Evolutionary conservation across 2,797 vertebrate genomes (phyloP).

Genomic region (Tolypeutes matacus): DNA sequence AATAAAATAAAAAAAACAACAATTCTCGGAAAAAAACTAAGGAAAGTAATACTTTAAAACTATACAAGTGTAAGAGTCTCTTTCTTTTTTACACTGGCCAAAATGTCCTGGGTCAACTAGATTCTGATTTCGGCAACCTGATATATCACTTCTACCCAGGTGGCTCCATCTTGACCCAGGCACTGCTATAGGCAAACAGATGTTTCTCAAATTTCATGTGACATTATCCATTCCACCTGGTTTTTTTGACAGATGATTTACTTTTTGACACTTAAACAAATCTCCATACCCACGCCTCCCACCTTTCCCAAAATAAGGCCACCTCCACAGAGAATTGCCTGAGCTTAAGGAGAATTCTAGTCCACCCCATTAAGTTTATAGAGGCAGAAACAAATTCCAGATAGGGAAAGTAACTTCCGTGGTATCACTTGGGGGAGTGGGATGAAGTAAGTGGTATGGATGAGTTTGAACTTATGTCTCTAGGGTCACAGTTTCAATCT

Average conservation of each 20-base stretch:
- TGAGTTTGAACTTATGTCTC: conserved; percentile 13
- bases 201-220: conserved; percentile 79
- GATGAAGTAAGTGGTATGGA: not conserved
- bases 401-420: conserved; percentile 42
- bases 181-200: conserved; percentile 71
- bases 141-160: conserved; percentile 69
- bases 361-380: conserved; percentile 32
- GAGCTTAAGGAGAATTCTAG: conserved; percentile 61
- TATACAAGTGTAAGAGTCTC: not conserved
- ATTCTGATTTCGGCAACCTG: conserved; percentile 69
- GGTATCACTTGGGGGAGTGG: not conserved
- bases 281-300: not conserved
- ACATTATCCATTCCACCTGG: conserved; percentile 78
- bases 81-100: not conserved
- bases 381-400: conserved; percentile 22
- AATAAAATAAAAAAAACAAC: no score
- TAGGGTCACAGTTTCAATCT: not conserved
- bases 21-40: no score
- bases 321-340: conserved; percentile 43
- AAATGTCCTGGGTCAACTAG: conserved; percentile 64
- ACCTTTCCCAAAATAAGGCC: conserved; percentile 55
- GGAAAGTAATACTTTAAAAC: no score
- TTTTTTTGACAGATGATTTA: conserved; percentile 80
- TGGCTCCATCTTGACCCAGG: conserved; percentile 78
- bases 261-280: conserved; percentile 75